These are phyloP conservation scores for Rhipidura dahli DNA, from an alignment of 2,113 vertebrate genomes.

Conservation along the genomic window DNA sequence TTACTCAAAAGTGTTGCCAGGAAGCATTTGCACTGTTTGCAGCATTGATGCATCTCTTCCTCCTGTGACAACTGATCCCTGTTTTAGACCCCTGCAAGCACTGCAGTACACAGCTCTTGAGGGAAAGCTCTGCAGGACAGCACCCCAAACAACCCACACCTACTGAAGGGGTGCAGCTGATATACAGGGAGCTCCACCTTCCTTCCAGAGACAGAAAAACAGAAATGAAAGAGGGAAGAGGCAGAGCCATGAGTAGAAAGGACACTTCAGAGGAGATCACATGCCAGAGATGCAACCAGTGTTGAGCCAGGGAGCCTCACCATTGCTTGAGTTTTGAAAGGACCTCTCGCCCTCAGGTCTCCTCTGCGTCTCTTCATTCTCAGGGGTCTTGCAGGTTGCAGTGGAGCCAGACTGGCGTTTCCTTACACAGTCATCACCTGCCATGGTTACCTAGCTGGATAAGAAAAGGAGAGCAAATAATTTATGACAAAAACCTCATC, in stretches of 20 bases:
- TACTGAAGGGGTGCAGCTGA: not conserved
- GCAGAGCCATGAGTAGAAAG: not conserved
- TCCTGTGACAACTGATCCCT: not conserved
- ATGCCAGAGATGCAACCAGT: not conserved
- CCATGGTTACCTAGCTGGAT: slow-evolving; percentile 14
- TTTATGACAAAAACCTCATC: not conserved
- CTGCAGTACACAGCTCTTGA: not conserved
- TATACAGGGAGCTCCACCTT: not conserved
- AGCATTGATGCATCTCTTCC: not conserved
- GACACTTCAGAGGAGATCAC: not conserved
- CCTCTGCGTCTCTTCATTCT: slow-evolving; percentile 34
- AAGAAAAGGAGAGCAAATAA: not conserved
- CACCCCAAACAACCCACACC: not conserved
- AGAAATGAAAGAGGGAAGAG: not conserved
- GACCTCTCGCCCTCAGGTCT: slow-evolving; percentile 13
- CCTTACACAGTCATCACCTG: slow-evolving; percentile 68
- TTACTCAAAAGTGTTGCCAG: not conserved
- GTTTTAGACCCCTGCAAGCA: not conserved
- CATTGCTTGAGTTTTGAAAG: slow-evolving; percentile 45
- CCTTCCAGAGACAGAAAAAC: not conserved
- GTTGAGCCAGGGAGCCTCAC: not conserved
- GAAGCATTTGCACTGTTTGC: not conserved
- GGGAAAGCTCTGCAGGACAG: not conserved
- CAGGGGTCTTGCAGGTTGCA: not conserved
- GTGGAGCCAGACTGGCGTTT: slow-evolving; percentile 53